Evolutionary conservation across 1,140 invertebrate species (phyloP).

Genomic region (Caenorhabditis latens): DNA sequence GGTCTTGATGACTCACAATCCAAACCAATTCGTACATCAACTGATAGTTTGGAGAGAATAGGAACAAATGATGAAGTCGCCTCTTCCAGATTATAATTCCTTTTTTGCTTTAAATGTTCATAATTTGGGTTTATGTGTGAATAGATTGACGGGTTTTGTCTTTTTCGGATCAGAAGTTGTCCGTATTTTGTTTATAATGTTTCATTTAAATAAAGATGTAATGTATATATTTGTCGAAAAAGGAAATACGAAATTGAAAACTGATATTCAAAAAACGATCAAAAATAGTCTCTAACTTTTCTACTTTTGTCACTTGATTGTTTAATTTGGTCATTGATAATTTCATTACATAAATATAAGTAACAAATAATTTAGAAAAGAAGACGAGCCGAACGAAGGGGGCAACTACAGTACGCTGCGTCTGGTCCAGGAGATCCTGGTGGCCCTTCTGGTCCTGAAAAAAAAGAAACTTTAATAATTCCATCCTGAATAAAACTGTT

Average conservation of each 20-base stretch:
- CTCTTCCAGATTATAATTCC: constrained; percentile 32
- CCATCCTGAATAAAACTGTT: not conserved
- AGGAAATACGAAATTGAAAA: too few species aligned
- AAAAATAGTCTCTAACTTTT: too few species aligned
- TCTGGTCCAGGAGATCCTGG: constrained; percentile 27
- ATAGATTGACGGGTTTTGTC: not conserved
- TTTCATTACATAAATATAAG: constrained; percentile 10
- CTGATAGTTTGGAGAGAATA: constrained; percentile 42
- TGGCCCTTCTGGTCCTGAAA: constrained; percentile 43
- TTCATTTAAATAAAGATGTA: too few species aligned
- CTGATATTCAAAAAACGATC: too few species aligned
- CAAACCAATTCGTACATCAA: constrained; percentile 43
- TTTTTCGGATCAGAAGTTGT: not conserved
- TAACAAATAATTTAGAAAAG: not conserved
- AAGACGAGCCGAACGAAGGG: constrained; percentile 33
- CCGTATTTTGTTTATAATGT: too few species aligned
- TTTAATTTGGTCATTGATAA: not conserved
- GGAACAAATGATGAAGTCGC: constrained; percentile 2
- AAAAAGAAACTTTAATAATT: not conserved
- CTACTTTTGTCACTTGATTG: not conserved
- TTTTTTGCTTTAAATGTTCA: constrained; percentile 17
- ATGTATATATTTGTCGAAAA: too few species aligned
- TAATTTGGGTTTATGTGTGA: constrained; percentile 13
- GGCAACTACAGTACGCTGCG: constrained; percentile 34
- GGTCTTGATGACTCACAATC: constrained; percentile 26